Evolutionary conservation across 1,140 invertebrate species (phyloP), one percentile per base, ranked within the genome.

Genomic region (Diorhabda carinulata): DNA sequence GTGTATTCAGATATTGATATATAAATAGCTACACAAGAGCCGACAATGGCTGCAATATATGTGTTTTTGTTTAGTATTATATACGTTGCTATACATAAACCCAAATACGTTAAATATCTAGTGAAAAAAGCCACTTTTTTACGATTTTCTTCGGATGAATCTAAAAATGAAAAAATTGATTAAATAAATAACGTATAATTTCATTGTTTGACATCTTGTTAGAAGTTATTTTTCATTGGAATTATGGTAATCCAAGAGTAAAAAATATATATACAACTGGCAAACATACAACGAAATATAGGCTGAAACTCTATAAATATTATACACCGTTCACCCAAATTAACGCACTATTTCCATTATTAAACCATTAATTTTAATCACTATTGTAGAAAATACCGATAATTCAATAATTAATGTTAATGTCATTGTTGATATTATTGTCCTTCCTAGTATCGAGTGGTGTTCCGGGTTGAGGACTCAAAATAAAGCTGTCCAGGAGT

Each of bases 11-110:
- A 92, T 5, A 89, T 83, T 41, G 88, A 86, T 76, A 95, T 93
- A 77, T 95, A 94, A 56, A 89, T 74, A 69, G 87, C 90, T 40
- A 94, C 91, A 63, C 86, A 80, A 6, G 92, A 74, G 2, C 92
- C 92, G 67, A 94, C 86, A 62, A 91, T 77, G 67, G 88, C 88
- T 41, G 92, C 92, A 57, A 91, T 80, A 70, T 87, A 84, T 42
- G 89, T 83, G 74, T 90, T 92, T 69, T 89, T 89, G 78, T 92
- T 88, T 66, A 93, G 91, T 74, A 94, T 92, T 61, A 94, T 94
- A 76, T 88, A 91, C 2, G 91, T 92, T 67, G 92, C 90, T 56
- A 93, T 77, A 75, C 90, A 91, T 10, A 95, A 83, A 8, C 92
- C 92, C 65, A 91, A 83, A 79, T 95, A 94, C 3, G 91, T 93